These are phyloP conservation scores for Stichopus horrens DNA, from an alignment of 53 echinoderm and acorn worm genomes.

Conservation along the genomic window DNA sequence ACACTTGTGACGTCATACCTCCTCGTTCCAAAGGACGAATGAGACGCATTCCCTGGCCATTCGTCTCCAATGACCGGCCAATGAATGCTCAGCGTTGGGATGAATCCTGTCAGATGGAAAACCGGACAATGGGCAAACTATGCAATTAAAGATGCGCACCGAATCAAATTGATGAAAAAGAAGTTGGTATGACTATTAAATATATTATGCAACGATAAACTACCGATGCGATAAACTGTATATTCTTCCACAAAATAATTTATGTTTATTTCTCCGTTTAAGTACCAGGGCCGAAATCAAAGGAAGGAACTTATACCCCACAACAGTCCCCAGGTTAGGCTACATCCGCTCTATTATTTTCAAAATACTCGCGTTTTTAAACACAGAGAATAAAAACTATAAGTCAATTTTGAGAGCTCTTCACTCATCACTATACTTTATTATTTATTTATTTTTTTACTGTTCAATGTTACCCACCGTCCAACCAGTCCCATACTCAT, in stretches of 20 bases:
- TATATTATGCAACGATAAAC: neutral
- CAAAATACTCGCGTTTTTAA: too few relatives aligned
- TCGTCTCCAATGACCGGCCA: constrained; percentile 45
- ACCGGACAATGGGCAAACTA: neutral
- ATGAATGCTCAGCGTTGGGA: constrained; percentile 38
- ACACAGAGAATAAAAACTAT: too few relatives aligned
- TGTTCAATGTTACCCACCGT: too few relatives aligned
- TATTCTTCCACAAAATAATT: neutral
- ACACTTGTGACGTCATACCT: constrained; percentile 4
- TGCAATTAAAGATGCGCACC: too few relatives aligned
- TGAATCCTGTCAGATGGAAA: constrained; percentile 6
- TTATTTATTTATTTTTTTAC: too few relatives aligned
- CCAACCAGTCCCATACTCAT: too few relatives aligned
- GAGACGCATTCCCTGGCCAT: constrained; percentile 24
- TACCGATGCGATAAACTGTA: too few relatives aligned
- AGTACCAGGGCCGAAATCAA: neutral
- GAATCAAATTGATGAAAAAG: neutral
- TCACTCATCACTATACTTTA: too few relatives aligned
- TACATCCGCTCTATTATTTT: too few relatives aligned
- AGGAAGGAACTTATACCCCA: too few relatives aligned
- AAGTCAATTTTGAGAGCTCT: too few relatives aligned
- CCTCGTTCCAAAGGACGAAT: constrained; percentile 37
- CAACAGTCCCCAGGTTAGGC: too few relatives aligned
- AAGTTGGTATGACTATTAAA: neutral
- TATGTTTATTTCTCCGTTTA: neutral